Conservation (phyloP, 92 coral and sea anemone species). For the Parazoanthus darwini region DNA sequence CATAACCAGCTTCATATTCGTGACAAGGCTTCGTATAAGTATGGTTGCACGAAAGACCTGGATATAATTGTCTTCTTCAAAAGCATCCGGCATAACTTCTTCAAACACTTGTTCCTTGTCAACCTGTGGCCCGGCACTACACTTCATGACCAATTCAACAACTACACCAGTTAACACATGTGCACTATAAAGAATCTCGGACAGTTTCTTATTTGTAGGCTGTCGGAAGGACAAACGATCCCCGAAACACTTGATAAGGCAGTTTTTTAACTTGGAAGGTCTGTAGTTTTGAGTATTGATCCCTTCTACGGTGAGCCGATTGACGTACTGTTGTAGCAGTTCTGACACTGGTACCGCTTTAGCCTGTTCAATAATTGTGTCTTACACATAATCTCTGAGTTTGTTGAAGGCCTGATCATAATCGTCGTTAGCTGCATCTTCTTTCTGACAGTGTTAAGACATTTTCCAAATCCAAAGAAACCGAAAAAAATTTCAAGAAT, state of each 20-base stretch:
- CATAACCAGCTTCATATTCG: constrained; percentile 49
- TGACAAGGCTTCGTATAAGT: constrained; percentile 45
- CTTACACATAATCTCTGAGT: no score
- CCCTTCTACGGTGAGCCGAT: no score
- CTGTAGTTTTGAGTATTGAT: no score
- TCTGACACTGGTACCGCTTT: no score
- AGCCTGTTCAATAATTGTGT: no score
- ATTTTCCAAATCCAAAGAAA: no score
- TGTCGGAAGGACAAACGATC: constrained; percentile 46
- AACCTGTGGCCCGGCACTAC: constrained; percentile 3
- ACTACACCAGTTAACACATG: constrained; percentile 14
- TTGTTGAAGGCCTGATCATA: no score
- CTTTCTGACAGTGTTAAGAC: no score
- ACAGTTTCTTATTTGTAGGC: constrained; percentile 50
- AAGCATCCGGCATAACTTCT: constrained; percentile 6
- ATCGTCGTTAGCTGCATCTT: no score
- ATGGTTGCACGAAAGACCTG: constrained; percentile 63
- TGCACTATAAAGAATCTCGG: constrained; percentile 36
- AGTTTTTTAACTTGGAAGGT: constrained; percentile 46
- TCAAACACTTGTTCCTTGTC: constrained; percentile 40
- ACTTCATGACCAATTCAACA: constrained; percentile 44
- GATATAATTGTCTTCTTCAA: constrained; percentile 35
- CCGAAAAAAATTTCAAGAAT: no score
- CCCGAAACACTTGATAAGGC: no score
- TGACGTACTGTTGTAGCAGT: no score